A percentile compares a stretch with the other conserved stretches of the same genome.
Evolutionary conservation across 2,797 vertebrate genomes (phyloP).

Genomic region (Poecile montanus): DNA sequence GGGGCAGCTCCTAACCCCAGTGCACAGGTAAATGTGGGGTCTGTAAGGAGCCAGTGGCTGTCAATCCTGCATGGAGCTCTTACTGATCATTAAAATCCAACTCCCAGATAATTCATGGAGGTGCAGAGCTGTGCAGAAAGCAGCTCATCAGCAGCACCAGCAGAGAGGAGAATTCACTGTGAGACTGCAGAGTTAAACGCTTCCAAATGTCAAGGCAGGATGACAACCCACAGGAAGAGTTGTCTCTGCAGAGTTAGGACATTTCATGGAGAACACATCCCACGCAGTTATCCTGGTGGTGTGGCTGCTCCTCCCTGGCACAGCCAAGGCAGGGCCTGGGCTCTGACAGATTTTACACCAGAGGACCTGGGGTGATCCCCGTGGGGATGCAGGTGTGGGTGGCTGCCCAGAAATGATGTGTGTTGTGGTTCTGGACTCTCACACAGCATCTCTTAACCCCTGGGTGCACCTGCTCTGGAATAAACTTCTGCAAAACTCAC

Average conservation of each 20-base stretch:
- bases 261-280: neutral
- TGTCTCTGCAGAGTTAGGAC: neutral
- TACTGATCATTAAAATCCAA: neutral
- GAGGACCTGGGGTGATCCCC: accelerated
- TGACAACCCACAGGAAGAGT: neutral
- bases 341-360: accelerated
- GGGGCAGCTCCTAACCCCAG: neutral
- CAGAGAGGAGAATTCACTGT: neutral
- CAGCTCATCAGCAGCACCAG: neutral
- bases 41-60: neutral
- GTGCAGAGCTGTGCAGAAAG: neutral
- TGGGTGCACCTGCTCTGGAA: neutral
- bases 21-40: neutral
- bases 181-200: neutral
- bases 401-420: neutral
- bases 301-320: neutral
- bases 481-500: neutral
- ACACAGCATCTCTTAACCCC: neutral
- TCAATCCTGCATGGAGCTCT: neutral
- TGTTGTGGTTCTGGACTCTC: neutral
- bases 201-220: neutral
- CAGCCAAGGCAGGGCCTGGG: neutral
- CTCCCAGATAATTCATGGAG: neutral
- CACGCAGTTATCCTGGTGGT: neutral
- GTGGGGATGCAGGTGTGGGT: neutral